Evolutionary conservation across 2,888 invertebrate genomes (phyloP), one percentile per base, ranked within the genome.

Genomic region (Sisyra terminalis): DNA sequence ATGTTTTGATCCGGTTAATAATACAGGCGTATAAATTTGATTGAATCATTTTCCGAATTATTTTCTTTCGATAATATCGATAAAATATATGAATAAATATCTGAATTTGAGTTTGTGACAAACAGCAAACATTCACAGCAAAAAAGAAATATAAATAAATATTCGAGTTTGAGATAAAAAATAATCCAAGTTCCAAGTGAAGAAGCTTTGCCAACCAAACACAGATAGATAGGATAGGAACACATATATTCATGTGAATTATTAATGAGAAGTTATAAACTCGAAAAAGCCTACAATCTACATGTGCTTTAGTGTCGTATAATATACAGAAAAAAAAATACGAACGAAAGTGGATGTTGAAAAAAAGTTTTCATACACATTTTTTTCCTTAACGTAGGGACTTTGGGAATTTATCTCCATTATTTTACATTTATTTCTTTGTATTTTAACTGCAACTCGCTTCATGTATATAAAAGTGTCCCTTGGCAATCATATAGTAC

Each of bases 341-440:
- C 42, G 35, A 17, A 13, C 9, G 15, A 16, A 30, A 13, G 17
- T 15, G 17, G 31, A 34, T 15, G 43, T 43, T 43, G 18, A 18
- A 37, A 38, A 42, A 38, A 31, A 31, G 24, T 30, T 42, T 35
- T 35, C 16, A 24, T 24, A 24, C 24, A 24, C 7, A 24, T 34
- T 34, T 34, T 35, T 35, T 35, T 2, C 14, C n/a, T n/a, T 37
- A 24, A 29, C 43, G 30, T 29, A 11, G 37, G 31, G 37, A 38
- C 43, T 38, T 37, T 24, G 43, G 43, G 43, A 43, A 37, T 43
- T 43, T 38, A 43, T 43, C 43, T 43, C 43, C 43, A 43, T 43
- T 43, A 43, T 43, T 43, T 43, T 43, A 43, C 43, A 43, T 43
- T 43, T 43, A 43, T 43, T 43, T 43, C 43, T 43, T 43, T 43